Base-by-base conservation (phyloP, 1,140 invertebrate species). In the Sarcophaga peregrina region DNA sequence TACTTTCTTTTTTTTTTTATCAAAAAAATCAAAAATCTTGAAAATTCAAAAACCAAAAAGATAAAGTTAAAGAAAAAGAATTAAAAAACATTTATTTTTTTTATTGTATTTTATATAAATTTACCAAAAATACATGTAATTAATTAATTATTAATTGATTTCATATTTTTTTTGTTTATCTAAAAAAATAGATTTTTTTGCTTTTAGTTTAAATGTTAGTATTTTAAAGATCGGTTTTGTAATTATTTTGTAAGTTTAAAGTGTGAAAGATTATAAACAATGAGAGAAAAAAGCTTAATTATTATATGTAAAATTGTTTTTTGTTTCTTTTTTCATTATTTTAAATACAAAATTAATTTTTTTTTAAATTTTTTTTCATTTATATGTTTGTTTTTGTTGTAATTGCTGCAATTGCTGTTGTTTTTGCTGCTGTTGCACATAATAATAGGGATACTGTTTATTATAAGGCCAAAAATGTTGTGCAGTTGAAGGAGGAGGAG, bases 401-500 rank as follows among this genome's bases (percentile, higher is more conserved):
- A 50, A 15, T 76, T 50, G 47, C 17, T 78, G 75, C 37, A 50
- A 20, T 25, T 78, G 46, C 47, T 5, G 75, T 20, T 50, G 75
- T 48, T 78, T 47, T 50, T 78, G 47, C 50, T 46, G 45, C 47
- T 76, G 74, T 46, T 78, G 75, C 37, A 52, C 17, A 37, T 46
- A n/a, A 78, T 78, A 50, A 25, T 78, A 52, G 47, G 62, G 75
- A 78, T 78, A 50, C 50, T 78, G n/a, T 78, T 75, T 75, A 54
- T 54, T 54, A 47, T 75, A 46, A 5, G 73, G 4, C 37, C 37
- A 46, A 75, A 75, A 75, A 9, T 74, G 72, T 75, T 45, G n/a
- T 20, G 62, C 17, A 20, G 62, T 68, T 20, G 62, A 9, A 68
- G 62, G 62, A 68, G 62, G 62, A 25, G 62, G 62, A 25, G n/a